phyloP scores from a whole-genome alignment of 1,140 invertebrate species.

The Aphis craccivora region DNA sequence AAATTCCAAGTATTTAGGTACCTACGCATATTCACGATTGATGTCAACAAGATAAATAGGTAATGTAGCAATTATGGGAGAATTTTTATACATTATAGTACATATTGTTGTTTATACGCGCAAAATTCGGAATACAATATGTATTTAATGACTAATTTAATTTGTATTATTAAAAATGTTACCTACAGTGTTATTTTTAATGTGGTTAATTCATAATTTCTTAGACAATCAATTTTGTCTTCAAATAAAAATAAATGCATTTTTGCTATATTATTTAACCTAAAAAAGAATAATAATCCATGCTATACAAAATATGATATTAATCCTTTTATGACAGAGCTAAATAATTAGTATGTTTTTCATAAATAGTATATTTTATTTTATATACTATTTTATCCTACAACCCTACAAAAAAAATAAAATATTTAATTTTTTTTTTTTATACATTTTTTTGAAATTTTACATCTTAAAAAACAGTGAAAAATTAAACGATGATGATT shows the following conservation, averaged over 20 bases:
- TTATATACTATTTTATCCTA: background rate
- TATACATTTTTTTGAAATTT: background rate
- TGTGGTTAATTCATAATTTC: background rate
- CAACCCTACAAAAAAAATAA: background rate
- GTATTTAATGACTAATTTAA: background rate
- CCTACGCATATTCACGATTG: background rate
- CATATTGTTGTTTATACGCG: no score
- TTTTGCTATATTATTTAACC: background rate
- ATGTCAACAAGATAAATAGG: background rate
- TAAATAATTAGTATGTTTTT: no score
- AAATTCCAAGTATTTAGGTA: background rate
- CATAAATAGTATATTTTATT: background rate
- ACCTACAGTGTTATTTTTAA: background rate
- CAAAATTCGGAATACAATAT: background rate
- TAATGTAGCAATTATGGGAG: background rate
- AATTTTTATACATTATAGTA: background rate
- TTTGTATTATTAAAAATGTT: background rate
- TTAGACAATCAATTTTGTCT: background rate
- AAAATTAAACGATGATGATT: background rate
- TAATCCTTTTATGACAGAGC: no score
- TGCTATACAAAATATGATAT: no score
- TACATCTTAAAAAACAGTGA: background rate
- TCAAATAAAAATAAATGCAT: background rate
- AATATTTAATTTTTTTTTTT: background rate
- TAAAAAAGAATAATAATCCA: no score